Base-by-base conservation (phyloP, 2,113 vertebrate species). In the Microtus richardsoni region DNA sequence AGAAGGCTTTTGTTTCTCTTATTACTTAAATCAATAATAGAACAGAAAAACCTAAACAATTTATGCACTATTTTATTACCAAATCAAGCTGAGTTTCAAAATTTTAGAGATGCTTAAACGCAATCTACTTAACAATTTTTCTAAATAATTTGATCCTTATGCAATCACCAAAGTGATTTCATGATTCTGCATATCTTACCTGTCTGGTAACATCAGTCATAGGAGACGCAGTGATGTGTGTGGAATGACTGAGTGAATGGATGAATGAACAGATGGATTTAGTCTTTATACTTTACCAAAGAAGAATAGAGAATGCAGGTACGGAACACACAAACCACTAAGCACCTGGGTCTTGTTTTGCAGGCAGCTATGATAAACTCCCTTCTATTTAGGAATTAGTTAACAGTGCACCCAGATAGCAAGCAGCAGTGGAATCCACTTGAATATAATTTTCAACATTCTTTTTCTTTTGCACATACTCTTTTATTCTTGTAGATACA, bases 1-100 rank as follows among this genome's bases (percentile, higher is more conserved):
- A 70, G 49, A 39, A 83, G 47, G 24, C 39, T 19, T 83, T 85
- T 41, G 52, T 95, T 94, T 78, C 71, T 97, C 64, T 93, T 93
- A 79, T 49, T 87, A 28, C 79, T 49, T 64, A 44, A 94, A 33
- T 91, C 6, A 7, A 86, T 86, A 87, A 64, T 17, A 71, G 30
- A 54, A 60, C 17, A 58, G 75, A 96, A 90, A 94, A 17, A 94
- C 17, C 54, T 86, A 30, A 82, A 49, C 24, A 70, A 8, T 95
- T 82, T 75, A 36, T 83, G 3, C 12, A 3, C 9, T 49, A 70
- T 49, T 58, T 58, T 74, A 1, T 64, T 52, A 82, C 58, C 54
- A 83, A 89, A 24, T 75, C 84, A 86, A 84, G 39, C 58, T 71
- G 60, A 89, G 54, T 92, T 90, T 77, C 54, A 64, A 80, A 94